Evolutionary conservation across 2,113 vertebrate genomes (phyloP), one percentile per base, ranked within the genome.

Genomic region (Mormoops blainvillei): DNA sequence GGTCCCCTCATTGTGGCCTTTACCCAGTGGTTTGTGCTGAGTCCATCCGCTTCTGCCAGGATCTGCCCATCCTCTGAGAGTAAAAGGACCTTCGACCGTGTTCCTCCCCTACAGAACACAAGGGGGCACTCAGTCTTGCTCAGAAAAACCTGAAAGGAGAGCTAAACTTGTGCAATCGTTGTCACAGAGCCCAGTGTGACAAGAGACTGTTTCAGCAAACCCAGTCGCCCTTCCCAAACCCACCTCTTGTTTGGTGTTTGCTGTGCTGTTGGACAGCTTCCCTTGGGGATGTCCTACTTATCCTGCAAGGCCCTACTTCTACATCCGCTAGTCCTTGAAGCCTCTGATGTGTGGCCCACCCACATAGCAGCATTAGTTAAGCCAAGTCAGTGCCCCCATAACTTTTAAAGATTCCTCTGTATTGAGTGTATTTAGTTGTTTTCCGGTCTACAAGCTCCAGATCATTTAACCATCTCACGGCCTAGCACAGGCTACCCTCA

Each of bases 1-100:
- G 54, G 67, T 67, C 74, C 92, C 83, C 43, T 89, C 54, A 10
- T 6, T 74, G 52, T 36, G 94, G 63, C 45, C 58, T 89, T 98
- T 98, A 99, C 99, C 99, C 99, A 99, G 95, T 99, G 99, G 97
- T 99, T 99, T 71, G 99, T 99, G 97, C 98, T 99, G 12, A 99
- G 99, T 67, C 99, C 99, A 28, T 98, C 98, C 0, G 97, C 98
- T 98, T 99, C 99, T 7, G 99, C 98, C 97, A 99, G 95, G 95
- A 99, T 98, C 71, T 93, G 94, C 8, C 99, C 99, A 98, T 99
- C 98, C 58, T 96, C 98, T 2, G 99, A 97, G 50, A 99, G 96
- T 96, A 99, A 77, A 81, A 99, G 97, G 10, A 98, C 99, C 93
- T 98, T 99, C 92, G 99, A 99, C 92, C 97, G 98, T 43, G 99